Evolutionary conservation across 2,113 vertebrate genomes (phyloP), one percentile per base, ranked within the genome.

Genomic region (Symphodus melops): DNA sequence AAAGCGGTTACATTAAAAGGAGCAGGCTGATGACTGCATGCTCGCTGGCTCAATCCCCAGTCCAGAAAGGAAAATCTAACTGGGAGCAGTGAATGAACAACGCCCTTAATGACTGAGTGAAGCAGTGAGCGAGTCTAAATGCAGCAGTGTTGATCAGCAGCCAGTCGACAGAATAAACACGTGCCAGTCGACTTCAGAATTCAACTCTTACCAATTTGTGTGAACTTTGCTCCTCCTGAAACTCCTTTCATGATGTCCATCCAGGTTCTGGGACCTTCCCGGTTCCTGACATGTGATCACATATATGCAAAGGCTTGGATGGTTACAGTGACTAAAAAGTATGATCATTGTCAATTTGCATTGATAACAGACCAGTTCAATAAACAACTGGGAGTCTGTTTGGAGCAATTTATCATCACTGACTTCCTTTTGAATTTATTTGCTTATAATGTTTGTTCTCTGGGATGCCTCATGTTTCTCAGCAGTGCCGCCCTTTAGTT

Each of bases 21-120:
- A 63, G 46, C 36, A n/a, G 68, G 55, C 42, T 77, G 49, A 17
- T 65, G 53, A 77, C 49, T 75, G 72, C 88, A 48, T 46, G 71
- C 42, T 63, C 23, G 3, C 57, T 65, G 76, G 57, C 59, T 17
- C 0, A 71, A 61, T 70, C 23, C 71, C 48, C 49, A 51, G 54
- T 49, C 59, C 76, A 80, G 59, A 79, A 57, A 55, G 77, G 78
- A 89, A 89, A 90, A 20, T 81, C 44, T 82, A 58, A 60, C 33
- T 62, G 57, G 58, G 65, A 53, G 28, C 67, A 25, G 48, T 56
- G 71, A 87, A 81, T 76, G 82, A 79, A 67, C 74, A 80, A 72
- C 44, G 61, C 78, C 74, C 53, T 70, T 52, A 46, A 84, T 25
- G 48, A 57, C 65, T 46, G 60, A 59, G 3, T 17, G 56, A 74